phyloP scores from a whole-genome alignment of 2,888 invertebrate species.

The Spodoptera exigua region DNA sequence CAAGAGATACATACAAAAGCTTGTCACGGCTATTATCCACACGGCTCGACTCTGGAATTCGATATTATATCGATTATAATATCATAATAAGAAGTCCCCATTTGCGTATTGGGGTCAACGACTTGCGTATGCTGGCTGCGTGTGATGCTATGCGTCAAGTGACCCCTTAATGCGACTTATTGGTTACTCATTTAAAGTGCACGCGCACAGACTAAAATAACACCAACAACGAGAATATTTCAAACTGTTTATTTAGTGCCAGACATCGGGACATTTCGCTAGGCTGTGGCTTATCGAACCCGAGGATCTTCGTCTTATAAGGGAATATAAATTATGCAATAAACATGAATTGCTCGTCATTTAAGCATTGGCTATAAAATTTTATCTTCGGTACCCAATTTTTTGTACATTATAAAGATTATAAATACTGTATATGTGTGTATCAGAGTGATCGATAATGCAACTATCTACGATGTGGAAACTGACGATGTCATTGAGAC shows the following conservation, averaged over 20 bases:
- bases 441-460: slow-evolving; percentile 71
- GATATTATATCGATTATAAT: slow-evolving; percentile 68
- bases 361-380: slow-evolving; percentile 52
- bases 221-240: slow-evolving; percentile 42
- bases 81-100: slow-evolving; percentile 70
- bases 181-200: slow-evolving; percentile 85
- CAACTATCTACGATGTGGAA: slow-evolving; percentile 71
- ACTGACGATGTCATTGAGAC: slow-evolving; percentile 73
- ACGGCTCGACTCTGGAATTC: slow-evolving; percentile 45
- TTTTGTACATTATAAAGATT: slow-evolving; percentile 53
- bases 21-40: slow-evolving; percentile 47
- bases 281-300: slow-evolving; percentile 38
- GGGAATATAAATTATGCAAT: slow-evolving; percentile 53
- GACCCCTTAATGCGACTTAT: slow-evolving; percentile 87
- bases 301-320: slow-evolving; percentile 29
- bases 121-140: slow-evolving; percentile 81
- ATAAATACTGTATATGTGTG: slow-evolving; percentile 41
- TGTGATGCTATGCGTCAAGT: slow-evolving; percentile 82
- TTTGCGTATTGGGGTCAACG: slow-evolving; percentile 84
- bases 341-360: slow-evolving; percentile 50
- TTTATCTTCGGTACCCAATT: slow-evolving; percentile 63
- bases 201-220: slow-evolving; percentile 70
- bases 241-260: slow-evolving; percentile 37
- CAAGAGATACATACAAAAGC: slow-evolving; percentile 51
- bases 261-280: slow-evolving; percentile 15